Percentiles rank a stretch among this genome's conserved stretches.
Evolutionary conservation across 2,113 vertebrate genomes (phyloP).

Genomic region (Penelope pileata): DNA sequence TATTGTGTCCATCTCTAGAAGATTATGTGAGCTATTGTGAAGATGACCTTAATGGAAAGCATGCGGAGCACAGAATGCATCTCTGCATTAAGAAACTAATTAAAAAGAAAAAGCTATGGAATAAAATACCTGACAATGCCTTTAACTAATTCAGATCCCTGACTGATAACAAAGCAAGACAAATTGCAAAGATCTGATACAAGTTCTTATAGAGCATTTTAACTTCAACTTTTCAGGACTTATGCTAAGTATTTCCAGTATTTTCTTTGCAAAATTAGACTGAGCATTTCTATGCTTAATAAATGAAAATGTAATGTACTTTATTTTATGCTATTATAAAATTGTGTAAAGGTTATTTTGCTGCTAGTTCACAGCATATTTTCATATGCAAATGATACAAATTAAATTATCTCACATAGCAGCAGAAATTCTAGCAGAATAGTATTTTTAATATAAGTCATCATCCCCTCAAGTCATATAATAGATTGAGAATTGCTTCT

Average conservation of each 20-base stretch:
- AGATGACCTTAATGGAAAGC: neutral
- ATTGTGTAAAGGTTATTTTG: constrained; percentile 66
- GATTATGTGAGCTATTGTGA: neutral
- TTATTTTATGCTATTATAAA: constrained; percentile 44
- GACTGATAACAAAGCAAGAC: constrained; percentile 37
- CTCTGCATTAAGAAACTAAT: neutral
- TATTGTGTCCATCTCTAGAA: neutral
- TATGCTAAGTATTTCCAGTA: neutral
- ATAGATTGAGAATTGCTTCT: constrained; percentile 68
- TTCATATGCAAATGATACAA: constrained; percentile 76
- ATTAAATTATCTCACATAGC: constrained; percentile 74
- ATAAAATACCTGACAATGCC: constrained; percentile 19
- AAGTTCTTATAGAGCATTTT: neutral
- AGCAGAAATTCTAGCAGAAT: constrained; percentile 69
- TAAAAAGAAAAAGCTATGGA: neutral
- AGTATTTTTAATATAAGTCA: constrained; percentile 76
- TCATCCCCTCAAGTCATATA: constrained; percentile 74
- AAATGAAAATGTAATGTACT: constrained; percentile 40
- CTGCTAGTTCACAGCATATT: constrained; percentile 58
- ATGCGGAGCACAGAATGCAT: neutral
- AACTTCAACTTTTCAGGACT: neutral
- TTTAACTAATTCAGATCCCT: constrained; percentile 26
- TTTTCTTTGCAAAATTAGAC: constrained; percentile 37
- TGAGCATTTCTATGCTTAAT: constrained; percentile 53
- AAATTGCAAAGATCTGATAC: constrained; percentile 20